Base-by-base conservation (phyloP, 2,797 vertebrate genomes). In the Typhlichthys subterraneus region DNA sequence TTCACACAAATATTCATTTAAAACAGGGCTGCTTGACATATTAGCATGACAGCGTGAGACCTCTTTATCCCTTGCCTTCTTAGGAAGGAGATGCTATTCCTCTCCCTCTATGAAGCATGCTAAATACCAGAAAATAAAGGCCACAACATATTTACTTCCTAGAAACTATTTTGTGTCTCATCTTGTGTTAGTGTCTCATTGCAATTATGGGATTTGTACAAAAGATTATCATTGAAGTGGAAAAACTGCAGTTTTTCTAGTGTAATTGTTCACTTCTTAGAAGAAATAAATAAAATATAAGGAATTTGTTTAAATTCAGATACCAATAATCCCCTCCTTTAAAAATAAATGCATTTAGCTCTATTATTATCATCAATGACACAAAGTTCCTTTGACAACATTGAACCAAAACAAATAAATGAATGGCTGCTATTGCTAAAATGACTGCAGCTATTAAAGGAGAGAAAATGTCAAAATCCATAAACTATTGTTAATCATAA, bases 11-110 rank as follows among this genome's bases (percentile, higher is more conserved):
- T 49, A 67, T 38, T 57, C 23, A 64, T 65, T 67, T 53, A 1
- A 23, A 57, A 33, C 63, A 33, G 29, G 42, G 65, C 38, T 29
- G 17, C 23, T 29, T 62, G 48, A 67, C 13, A 42, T 61, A 66
- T 73, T 47, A 47, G 23, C 13, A 31, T 76, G 61, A 79, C 71
- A 79, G 69, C 23, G 63, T 61, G 31, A 57, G 60, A 49, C 38
- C 38, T 45, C 70, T 72, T 63, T 61, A 13, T 58, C 65, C 54
- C 58, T 51, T 45, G 55, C 29, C 9, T 58, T 65, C 17, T 10
- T 19, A 55, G 31, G 10, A 55, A 54, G 46, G 12, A 9, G 59
- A 56, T 42, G 8, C 1, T 42, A 42, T 8, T 59, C 50, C 29
- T 48, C 12, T 38, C 56, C 52, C 58, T 64, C 45, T 53, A n/a